Evolutionary conservation across 2,797 vertebrate genomes (phyloP), one percentile per base, ranked within the genome.

Genomic region (Kryptopterus vitreolus): DNA sequence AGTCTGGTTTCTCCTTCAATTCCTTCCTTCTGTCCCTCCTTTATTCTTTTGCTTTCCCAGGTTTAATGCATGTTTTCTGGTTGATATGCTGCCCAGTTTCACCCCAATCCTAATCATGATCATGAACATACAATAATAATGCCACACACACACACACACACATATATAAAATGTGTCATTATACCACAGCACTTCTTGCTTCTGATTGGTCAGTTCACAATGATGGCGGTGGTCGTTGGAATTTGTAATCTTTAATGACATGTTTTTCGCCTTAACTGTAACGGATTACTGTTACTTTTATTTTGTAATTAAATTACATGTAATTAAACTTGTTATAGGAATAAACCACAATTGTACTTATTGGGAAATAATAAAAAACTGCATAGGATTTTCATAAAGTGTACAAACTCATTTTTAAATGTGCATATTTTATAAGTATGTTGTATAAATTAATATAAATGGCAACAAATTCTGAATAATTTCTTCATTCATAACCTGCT

Each of bases 1-100:
- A 15, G 48, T 53, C 50, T 35, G 31, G 31, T 57, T 24, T 46
- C 22, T 24, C 20, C 52, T 22, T 57, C 31, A 38, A 50, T 35
- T 38, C 16, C 13, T 62, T 76, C 57, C 48, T 18, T 76, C 29
- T 38, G 12, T 52, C 74, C 48, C n/a, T 43, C 6, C 10, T 43
- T 43, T 9, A 4, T 43, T 43, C 10, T 43, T 75, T 55, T 33
- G 52, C 52, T 65, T 58, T 66, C 79, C 79, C 62, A 26, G 35
- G 55, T 76, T 52, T 35, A 59, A 38, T 76, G 61, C 43, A 81
- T 62, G 73, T 38, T 52, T 7, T 29, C 31, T 16, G 10, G 13
- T 20, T 63, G 43, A 43, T 55, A 55, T 24, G 33, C 43, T 66
- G 7, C 20, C 24, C 26, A 46, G 24, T 46, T 59, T 38, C 38